Evolutionary conservation across 2,888 invertebrate species (phyloP), one percentile per base, ranked within the genome.

Genomic region (Leptopilina myrica): DNA sequence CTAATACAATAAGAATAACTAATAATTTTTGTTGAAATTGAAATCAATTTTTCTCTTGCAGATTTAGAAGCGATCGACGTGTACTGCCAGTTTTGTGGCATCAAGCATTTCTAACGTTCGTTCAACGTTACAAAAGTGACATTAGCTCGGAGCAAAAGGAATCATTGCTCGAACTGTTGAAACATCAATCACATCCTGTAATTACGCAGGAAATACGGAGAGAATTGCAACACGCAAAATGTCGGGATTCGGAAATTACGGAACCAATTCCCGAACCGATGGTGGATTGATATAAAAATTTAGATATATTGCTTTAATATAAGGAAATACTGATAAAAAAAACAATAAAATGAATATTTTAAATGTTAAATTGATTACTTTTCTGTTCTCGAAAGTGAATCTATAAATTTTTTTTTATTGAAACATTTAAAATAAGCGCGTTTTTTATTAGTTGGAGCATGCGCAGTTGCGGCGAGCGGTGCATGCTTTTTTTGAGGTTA

Each of bases 1-100:
- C 43, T 1, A 43, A 43, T 33, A 4, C n/a, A n/a, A n/a, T n/a
- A n/a, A n/a, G n/a, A n/a, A n/a, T n/a, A n/a, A n/a, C n/a, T n/a
- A n/a, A n/a, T n/a, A n/a, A n/a, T n/a, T n/a, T 20, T 20, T 20
- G 20, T 20, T 20, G 1, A 20, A 20, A 20, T 20, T 20, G 20
- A 43, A 43, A 43, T 43, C 43, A 43, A 43, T 43, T 43, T 43
- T 43, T 43, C 0, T 1, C 6, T 77, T 90, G 90, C 88, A 97
- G 98, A 89, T 98, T 99, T 92, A 95, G 96, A 90, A 93, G 93
- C 83, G 98, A 99, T 89, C 92, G 93, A 76, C 94, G 98, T 78
- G 95, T 95, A 85, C 93, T 99, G 89, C 99, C 99, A 1, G 98
- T 99, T 5, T 92, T 99, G 80, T 99, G 99, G 99, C 99, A 99